Base-by-base conservation (phyloP, 1,140 invertebrate genomes). In the Musca vetustissima region DNA sequence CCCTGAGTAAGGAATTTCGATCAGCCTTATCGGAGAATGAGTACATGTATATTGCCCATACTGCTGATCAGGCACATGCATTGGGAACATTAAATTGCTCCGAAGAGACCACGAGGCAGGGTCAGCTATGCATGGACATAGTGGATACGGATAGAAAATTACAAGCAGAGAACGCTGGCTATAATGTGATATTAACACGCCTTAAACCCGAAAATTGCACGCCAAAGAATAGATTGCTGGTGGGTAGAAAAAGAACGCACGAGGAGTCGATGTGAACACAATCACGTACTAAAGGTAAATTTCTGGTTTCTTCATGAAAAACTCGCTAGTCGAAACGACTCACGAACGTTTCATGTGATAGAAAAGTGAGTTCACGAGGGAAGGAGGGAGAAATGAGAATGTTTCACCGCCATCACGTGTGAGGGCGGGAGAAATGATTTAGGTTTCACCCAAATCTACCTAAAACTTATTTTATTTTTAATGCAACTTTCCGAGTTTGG, bases 151-250 rank as follows among this genome's bases (percentile, higher is more conserved):
- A 98, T 79, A 85, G 95, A 67, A 90, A 87, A 67, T 76, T 89
- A 28, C 85, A 89, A 61, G 93, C 93, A 14, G 83, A 89, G 80
- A 88, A 93, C 75, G 84, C 84, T 76, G 91, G 89, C 0, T 98
- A 97, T 79, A 76, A 79, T 69, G 92, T 95, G 2, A 85, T 85
- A 70, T 83, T 98, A 48, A 89, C 89, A 13, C 92, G 92, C 75
- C 83, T 97, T 6, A 84, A 88, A 74, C 94, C 95, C 22, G 83
- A 89, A 52, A 87, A 88, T 64, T 97, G 95, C 84, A 94, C 95
- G 57, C 93, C 94, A 66, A 97, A 98, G 84, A 97, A 98, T 87
- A 94, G 97, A 85, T 85, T 98, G 71, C 84, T 98, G 21, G 88
- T 98, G 74, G 96, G 94, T 6, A 6, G 11, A 43, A 43, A 13